Percentiles rank a stretch among this genome's conserved stretches.
These are phyloP conservation scores for Phyto melanocephala DNA, from an alignment of 2,888 invertebrate species.

Conservation along the genomic window DNA sequence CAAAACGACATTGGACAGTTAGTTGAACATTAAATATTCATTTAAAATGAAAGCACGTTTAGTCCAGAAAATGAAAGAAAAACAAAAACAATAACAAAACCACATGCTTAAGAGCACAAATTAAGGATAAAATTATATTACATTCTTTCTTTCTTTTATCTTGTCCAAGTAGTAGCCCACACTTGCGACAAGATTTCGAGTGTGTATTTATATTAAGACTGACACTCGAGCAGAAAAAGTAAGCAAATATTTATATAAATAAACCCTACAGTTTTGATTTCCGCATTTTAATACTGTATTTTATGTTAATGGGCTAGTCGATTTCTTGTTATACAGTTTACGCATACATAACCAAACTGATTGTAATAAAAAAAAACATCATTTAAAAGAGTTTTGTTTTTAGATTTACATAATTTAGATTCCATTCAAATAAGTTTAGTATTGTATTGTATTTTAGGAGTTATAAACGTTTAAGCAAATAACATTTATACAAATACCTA, in stretches of 20 bases:
- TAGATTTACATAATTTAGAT: too few species aligned
- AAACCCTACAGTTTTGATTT: too few species aligned
- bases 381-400: too few species aligned
- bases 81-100: neutral
- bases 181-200: neutral
- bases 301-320: too few species aligned
- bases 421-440: too few species aligned
- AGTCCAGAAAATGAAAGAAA: neutral
- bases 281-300: too few species aligned
- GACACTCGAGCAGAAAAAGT: neutral
- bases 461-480: too few species aligned
- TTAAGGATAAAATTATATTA: neutral
- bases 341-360: too few species aligned
- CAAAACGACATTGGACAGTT: neutral
- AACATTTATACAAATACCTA: too few species aligned
- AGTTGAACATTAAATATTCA: conserved; percentile 9
- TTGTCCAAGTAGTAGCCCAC: neutral
- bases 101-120: neutral
- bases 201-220: neutral
- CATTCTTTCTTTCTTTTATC: neutral
- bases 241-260: neutral
- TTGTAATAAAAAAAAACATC: too few species aligned
- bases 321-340: too few species aligned
- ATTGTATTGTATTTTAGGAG: too few species aligned
- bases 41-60: conserved; percentile 7